A percentile compares a stretch with the other conserved stretches of the same genome.
These are phyloP conservation scores for Girardinus metallicus DNA, from an alignment of 2,797 vertebrate species.

Conservation along the genomic window DNA sequence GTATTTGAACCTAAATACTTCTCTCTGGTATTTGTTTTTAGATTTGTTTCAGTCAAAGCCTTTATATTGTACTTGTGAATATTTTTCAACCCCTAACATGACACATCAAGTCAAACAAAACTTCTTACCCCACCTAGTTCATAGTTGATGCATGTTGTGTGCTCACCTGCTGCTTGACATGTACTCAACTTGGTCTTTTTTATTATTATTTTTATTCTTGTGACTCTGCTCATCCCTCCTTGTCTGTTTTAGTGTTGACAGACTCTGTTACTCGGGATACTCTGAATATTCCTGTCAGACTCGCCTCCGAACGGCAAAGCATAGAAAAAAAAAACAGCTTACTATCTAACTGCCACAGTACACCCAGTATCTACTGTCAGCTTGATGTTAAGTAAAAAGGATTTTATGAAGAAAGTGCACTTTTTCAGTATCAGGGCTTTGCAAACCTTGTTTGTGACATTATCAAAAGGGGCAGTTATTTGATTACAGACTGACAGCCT, in stretches of 20 bases:
- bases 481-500: slow-evolving; percentile 57
- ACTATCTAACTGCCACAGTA: background rate
- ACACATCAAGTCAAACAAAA: slow-evolving; percentile 19
- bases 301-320: slow-evolving; percentile 16
- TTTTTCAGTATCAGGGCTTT: slow-evolving; percentile 41
- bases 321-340: slow-evolving; percentile 3
- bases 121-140: slow-evolving; percentile 9
- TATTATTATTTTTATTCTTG: slow-evolving; percentile 21
- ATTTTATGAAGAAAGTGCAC: slow-evolving; percentile 15
- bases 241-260: slow-evolving; percentile 20
- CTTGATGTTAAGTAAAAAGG: slow-evolving; percentile 15
- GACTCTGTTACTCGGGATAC: slow-evolving; percentile 16
- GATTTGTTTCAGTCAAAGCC: background rate
- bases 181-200: slow-evolving; percentile 11
- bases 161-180: slow-evolving; percentile 34
- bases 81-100: background rate
- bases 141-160: slow-evolving; percentile 29
- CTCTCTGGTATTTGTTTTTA: background rate
- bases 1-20: background rate
- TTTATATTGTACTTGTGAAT: background rate
- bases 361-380: slow-evolving; percentile 5
- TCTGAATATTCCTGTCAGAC: slow-evolving; percentile 30
- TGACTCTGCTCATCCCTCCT: slow-evolving; percentile 15
- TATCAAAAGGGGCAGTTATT: slow-evolving; percentile 54
- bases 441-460: slow-evolving; percentile 61